Percentiles rank a stretch among this genome's conserved stretches.
Conservation (phyloP, 2,888 invertebrate genomes). For the Phytoseiulus persimilis region DNA sequence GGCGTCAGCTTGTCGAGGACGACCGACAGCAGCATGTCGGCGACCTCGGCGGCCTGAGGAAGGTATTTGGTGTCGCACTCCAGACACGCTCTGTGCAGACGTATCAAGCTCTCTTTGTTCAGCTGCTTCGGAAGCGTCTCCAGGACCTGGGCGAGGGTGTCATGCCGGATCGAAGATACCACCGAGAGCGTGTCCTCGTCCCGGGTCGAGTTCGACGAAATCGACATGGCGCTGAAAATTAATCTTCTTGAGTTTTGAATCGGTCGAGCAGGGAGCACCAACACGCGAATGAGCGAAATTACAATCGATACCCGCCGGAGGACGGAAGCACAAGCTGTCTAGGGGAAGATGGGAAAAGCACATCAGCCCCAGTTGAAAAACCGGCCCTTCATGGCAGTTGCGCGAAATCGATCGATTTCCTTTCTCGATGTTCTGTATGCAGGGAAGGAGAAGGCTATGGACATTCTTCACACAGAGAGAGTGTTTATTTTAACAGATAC, state of each 20-base stretch:
- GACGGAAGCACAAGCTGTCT: no score
- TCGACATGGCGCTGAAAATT: neutral
- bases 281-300: no score
- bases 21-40: constrained; percentile 20
- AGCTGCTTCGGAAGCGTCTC: constrained; percentile 16
- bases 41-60: neutral
- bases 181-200: constrained; percentile 15
- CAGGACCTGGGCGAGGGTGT: constrained; percentile 23
- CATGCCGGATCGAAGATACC: constrained; percentile 27
- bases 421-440: neutral
- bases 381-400: no score
- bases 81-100: constrained; percentile 17
- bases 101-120: neutral
- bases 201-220: constrained; percentile 11
- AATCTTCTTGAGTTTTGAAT: no score
- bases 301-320: no score
- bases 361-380: no score
- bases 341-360: no score
- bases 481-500: neutral
- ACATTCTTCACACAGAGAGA: neutral
- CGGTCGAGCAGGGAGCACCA: no score
- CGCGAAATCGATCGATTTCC: no score
- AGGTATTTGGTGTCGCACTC: constrained; percentile 24
- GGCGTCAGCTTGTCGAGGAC: constrained; percentile 14
- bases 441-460: neutral